Base-by-base conservation (phyloP, 2,797 vertebrate species). In the Pteronotus mesoamericanus region DNA sequence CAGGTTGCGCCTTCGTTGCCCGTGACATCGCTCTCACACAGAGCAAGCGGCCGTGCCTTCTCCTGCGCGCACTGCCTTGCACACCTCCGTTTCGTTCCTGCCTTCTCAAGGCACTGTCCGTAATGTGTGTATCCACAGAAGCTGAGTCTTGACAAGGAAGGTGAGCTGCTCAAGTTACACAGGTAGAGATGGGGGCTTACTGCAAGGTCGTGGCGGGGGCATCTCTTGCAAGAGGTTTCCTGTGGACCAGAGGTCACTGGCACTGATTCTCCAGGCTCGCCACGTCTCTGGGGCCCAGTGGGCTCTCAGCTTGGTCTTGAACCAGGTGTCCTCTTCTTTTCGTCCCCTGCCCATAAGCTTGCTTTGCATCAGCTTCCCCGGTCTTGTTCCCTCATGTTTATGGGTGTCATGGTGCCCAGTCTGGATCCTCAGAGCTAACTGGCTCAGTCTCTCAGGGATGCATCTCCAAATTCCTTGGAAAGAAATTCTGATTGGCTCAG, bases 51-150 rank as follows among this genome's bases (percentile, higher is more conserved):
- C 3, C 0, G 78, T 12, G 14, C 2, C 14, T 0, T 4, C 34
- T 29, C 10, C 55, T 37, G 0, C 15, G 6, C 26, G 12, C 42
- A 0, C 22, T 0, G 21, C 4, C 42, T 6, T n/a, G n/a, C n/a
- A 32, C 42, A 2, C 46, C 44, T 68, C 71, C 21, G 42, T 44
- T 37, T 37, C 19, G 22, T n/a, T 48, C 66, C 46, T 53, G n/a
- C 57, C 59, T 51, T 39, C 55, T 26, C 1, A 57, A 39, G 29
- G 26, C 7, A 3, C 46, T 53, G 10, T 57, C 48, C 22, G 26
- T 2, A 57, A 32, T 9, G 6, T 15, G 0, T 0, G 2, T 5
- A 6, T 22, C 53, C 75, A 0, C 0, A 8, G 0, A 16, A n/a
- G 55, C 16, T 2, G 15, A 12, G 3, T 44, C 79, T 69, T 37